Conservation (phyloP, 2,888 invertebrate species). For the Philhelius pedissequus region DNA sequence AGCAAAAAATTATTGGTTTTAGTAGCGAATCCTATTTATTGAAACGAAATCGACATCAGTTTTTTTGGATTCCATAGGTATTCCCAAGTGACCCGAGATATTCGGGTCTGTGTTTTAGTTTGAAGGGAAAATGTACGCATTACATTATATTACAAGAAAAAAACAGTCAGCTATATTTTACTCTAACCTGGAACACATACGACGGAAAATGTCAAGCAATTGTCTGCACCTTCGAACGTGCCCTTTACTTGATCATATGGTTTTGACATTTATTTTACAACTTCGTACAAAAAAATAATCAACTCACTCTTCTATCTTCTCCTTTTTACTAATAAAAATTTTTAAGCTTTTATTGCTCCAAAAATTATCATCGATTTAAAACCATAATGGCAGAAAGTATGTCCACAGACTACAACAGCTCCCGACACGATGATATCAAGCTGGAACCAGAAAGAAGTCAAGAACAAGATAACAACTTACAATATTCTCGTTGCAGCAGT, state of each 20-base stretch:
- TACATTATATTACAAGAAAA: too few species aligned
- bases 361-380: neutral
- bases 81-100: too few species aligned
- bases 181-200: neutral
- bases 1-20: too few species aligned
- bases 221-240: neutral
- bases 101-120: too few species aligned
- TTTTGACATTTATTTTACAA: conserved; percentile 45
- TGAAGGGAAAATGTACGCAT: too few species aligned
- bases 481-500: conserved; percentile 86
- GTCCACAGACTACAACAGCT: conserved; percentile 45
- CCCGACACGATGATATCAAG: conserved; percentile 54
- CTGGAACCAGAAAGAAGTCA: conserved; percentile 82
- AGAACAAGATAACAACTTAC: conserved; percentile 80
- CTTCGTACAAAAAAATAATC: conserved; percentile 22
- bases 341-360: neutral
- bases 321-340: conserved; percentile 8
- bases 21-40: too few species aligned
- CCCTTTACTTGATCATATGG: conserved; percentile 46
- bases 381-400: conserved; percentile 55
- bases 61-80: too few species aligned
- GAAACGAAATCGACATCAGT: too few species aligned
- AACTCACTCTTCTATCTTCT: conserved; percentile 1
- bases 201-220: neutral
- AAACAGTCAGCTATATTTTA: too few species aligned